Evolutionary conservation across 2,888 invertebrate genomes (phyloP).

Genomic region (Morinoia aosen): DNA sequence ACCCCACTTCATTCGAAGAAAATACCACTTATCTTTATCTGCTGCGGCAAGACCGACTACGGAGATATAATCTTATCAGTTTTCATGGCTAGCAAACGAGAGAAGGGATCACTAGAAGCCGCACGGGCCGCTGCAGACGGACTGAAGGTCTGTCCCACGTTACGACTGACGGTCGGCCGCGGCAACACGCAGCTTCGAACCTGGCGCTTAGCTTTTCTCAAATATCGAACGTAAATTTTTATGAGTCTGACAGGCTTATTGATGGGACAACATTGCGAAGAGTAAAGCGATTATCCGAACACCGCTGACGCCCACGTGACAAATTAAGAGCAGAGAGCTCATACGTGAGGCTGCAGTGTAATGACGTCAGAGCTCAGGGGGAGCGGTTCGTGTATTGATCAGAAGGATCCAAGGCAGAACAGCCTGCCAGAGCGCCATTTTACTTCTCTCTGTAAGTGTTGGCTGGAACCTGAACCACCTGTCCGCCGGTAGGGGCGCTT

Average conservation of each 20-base stretch:
- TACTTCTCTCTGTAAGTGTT: background rate
- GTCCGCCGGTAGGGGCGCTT: background rate
- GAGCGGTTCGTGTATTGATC: conserved; percentile 2
- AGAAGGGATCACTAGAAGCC: background rate
- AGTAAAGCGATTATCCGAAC: background rate
- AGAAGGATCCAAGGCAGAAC: background rate
- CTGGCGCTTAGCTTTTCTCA: background rate
- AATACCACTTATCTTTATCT: background rate
- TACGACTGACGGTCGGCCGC: background rate
- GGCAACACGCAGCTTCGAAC: background rate
- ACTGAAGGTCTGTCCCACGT: background rate
- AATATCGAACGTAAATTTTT: background rate
- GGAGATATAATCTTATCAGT: conserved; percentile 8
- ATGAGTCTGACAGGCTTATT: background rate
- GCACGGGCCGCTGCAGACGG: background rate
- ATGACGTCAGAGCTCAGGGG: conserved; percentile 3
- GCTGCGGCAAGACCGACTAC: background rate
- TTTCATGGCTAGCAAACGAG: background rate
- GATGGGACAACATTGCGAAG: background rate
- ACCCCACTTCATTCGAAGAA: background rate
- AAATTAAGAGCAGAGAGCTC: background rate
- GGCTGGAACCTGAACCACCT: background rate
- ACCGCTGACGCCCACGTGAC: background rate
- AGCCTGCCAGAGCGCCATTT: background rate
- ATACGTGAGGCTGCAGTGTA: background rate